These are phyloP conservation scores for Craterocephalus amniculus DNA, from an alignment of 2,797 vertebrate genomes.

Conservation along the genomic window DNA sequence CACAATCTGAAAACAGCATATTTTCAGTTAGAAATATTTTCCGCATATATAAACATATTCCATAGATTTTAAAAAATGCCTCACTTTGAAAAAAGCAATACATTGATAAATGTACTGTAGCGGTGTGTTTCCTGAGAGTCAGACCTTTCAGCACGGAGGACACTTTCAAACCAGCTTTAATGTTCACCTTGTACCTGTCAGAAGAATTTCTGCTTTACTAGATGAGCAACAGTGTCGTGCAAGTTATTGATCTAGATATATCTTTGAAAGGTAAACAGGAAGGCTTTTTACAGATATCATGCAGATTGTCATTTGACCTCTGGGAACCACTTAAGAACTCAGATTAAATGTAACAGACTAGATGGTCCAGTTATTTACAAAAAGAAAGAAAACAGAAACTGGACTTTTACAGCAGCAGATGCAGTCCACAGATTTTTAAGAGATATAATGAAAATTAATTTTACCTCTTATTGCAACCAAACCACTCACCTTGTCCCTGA, in stretches of 20 bases:
- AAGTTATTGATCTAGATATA: background rate
- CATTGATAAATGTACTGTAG: background rate
- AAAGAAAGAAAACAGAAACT: background rate
- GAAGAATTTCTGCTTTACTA: background rate
- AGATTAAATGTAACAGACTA: constrained; percentile 37
- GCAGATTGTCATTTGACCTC: constrained; percentile 54
- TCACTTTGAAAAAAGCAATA: too few relatives aligned
- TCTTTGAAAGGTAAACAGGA: constrained; percentile 11
- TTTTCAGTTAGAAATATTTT: constrained; percentile 1
- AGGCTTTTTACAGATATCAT: constrained; percentile 22
- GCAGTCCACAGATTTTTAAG: background rate
- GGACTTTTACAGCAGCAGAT: constrained; percentile 9
- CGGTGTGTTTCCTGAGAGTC: background rate
- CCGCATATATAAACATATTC: background rate
- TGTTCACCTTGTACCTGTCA: background rate
- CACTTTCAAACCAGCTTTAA: background rate
- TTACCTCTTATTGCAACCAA: background rate
- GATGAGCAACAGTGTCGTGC: background rate
- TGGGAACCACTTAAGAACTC: constrained; percentile 40
- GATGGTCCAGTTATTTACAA: background rate
- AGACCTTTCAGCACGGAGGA: too few relatives aligned
- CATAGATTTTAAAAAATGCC: background rate
- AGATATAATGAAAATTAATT: background rate
- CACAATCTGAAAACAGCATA: background rate
- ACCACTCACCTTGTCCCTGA: background rate